phyloP scores from a whole-genome alignment of 2,797 vertebrate genomes.

The Oreochromis mossambicus region DNA sequence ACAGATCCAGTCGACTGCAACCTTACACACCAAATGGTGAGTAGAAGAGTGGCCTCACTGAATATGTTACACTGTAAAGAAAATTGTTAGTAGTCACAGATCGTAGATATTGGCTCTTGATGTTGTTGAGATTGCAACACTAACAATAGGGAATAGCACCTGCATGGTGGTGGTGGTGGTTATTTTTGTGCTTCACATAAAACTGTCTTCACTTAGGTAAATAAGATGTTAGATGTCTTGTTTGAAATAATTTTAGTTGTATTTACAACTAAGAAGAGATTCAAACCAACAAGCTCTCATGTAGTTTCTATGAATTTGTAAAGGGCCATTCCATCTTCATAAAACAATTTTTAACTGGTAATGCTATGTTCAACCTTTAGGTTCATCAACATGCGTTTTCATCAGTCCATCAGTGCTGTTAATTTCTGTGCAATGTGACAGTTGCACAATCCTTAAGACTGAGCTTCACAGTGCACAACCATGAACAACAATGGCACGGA shows the following conservation, averaged over 20 bases:
- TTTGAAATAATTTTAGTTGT: neutral
- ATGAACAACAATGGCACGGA: neutral
- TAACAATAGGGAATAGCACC: neutral
- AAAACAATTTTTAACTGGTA: neutral
- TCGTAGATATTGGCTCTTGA: neutral
- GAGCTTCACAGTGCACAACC: neutral
- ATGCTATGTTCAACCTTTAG: neutral
- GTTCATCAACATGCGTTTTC: neutral
- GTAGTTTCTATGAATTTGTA: neutral
- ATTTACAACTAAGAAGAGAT: neutral
- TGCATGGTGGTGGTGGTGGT: neutral
- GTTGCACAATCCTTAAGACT: neutral
- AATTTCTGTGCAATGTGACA: neutral
- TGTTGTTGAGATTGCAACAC: neutral
- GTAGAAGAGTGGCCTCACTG: neutral
- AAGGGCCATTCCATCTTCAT: neutral
- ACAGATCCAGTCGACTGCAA: constrained; percentile 17
- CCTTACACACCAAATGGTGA: constrained; percentile 58
- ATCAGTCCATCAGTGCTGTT: neutral
- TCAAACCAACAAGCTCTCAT: neutral
- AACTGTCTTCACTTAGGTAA: neutral
- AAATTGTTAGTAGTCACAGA: neutral
- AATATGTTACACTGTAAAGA: neutral
- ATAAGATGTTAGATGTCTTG: neutral
- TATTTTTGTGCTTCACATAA: neutral